Base-by-base conservation (phyloP, 1,140 invertebrate genomes). In the Drosophila azteca region DNA sequence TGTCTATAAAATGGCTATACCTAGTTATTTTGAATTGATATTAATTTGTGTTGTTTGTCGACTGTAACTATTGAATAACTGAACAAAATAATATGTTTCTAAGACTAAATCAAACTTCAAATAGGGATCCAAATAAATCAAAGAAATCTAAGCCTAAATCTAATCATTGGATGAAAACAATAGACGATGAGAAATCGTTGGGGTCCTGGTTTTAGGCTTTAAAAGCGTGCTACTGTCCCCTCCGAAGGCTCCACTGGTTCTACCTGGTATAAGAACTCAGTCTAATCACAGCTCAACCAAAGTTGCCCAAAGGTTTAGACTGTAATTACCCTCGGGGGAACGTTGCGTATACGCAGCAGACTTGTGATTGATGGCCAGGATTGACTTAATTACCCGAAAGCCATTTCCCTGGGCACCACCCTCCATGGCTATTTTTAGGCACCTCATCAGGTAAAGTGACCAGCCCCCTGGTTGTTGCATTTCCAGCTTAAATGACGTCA, bases 341-440 rank as follows among this genome's bases (percentile, higher is more conserved):
- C 31, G 41, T 66, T 66, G 67, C 59, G 64, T 68, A 63, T 68
- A 57, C 62, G 46, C 77, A 59, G 62, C 7, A 39, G 35, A 58
- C 44, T 60, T 50, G 31, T 85, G 82, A 85, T 87, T 87, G 81
- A 87, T 85, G 73, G 78, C 46, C 50, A 41, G 31, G 35, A 52
- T 46, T 46, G 41, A 58, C 64, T 77, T 84, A 77, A 84, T 84
- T 84, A 75, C 61, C 8, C 50, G 24, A 22, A 46, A 66, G 20
- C 49, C 49, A 53, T 59, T 75, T 49, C 35, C 15, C 20, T 35
- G 17, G 35, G 9, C 46, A 15, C 45, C 62, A 26, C 55, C 39
- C 9, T 17, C 17, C 15, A 26, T 26, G 29, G 41, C 48, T 81
- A 87, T 84, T 81, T 85, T 69, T 84, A 74, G 63, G 52, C 44